Evolutionary conservation across 1,140 invertebrate species (phyloP).

Genomic region (Psilanteris sp.): DNA sequence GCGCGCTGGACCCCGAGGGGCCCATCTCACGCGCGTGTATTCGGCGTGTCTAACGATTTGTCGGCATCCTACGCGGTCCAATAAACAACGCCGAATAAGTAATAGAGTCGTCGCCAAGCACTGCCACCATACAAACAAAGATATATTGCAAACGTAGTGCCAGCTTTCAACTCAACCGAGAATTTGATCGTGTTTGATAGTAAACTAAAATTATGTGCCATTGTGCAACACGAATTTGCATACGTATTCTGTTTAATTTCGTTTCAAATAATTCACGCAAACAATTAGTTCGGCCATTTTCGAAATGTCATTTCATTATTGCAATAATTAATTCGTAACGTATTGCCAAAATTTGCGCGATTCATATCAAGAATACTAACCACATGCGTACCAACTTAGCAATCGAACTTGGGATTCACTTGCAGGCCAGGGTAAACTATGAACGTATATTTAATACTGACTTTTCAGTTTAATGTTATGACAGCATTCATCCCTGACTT

Average conservation of each 20-base stretch:
- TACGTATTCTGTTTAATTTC: constrained; percentile 18
- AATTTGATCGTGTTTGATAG: constrained; percentile 59
- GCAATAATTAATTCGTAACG: too few relatives aligned
- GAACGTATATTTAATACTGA: too few relatives aligned
- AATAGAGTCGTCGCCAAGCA: constrained; percentile 54
- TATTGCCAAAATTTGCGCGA: too few relatives aligned
- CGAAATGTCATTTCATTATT: neutral
- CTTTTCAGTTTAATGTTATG: too few relatives aligned
- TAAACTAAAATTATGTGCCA: constrained; percentile 44
- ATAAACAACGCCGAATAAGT: constrained; percentile 60
- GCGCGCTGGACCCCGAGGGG: constrained; percentile 33
- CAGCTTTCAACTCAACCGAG: constrained; percentile 37
- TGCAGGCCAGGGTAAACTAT: too few relatives aligned
- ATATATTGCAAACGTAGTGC: constrained; percentile 54
- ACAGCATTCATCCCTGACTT: too few relatives aligned
- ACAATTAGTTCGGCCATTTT: neutral
- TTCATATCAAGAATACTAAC: neutral
- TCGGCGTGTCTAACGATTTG: constrained; percentile 62
- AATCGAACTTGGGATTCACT: too few relatives aligned
- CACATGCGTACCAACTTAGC: neutral
- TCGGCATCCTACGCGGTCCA: constrained; percentile 57
- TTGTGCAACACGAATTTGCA: constrained; percentile 28
- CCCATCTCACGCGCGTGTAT: constrained; percentile 45
- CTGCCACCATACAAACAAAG: constrained; percentile 43
- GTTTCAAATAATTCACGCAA: neutral